Base-by-base conservation (phyloP, 1,140 invertebrate genomes). In the Trigoniulus corallinus region DNA sequence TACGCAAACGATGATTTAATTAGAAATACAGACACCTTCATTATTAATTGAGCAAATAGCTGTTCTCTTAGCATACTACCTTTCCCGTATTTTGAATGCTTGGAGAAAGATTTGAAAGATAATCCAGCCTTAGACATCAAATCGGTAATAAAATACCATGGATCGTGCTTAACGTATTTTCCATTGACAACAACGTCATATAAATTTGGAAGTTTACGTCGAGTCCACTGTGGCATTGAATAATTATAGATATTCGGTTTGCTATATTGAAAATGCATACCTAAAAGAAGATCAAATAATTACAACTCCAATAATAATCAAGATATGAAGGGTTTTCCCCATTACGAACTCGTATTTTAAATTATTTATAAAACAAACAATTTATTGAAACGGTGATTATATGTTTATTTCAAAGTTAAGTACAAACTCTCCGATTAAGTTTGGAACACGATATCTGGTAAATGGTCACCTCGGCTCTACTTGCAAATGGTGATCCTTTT, bases 41-140 rank as follows among this genome's bases (percentile, higher is more conserved):
- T n/a, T n/a, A n/a, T n/a, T n/a, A n/a, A 34, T 7, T 34, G 15
- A 34, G 7, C 15, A 7, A 34, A 34, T 34, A 34, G 29, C 7
- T 7, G 7, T 34, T 34, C 15, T 7, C 7, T 7, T 34, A 15
- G 15, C 29, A 34, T 7, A 27, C 7, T 34, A 63, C 64, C 66
- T 56, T 62, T 75, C n/a, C 75, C 68, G 68, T 80, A 88, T 54
- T 79, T 73, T 1, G 69, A 70, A 51, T 73, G 76, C 66, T 92
- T 91, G 1, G 86, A 85, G 67, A 88, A 91, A 4, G 79, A 79
- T 1, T 71, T 64, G 61, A 89, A 86, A 49, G 72, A 65, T 1
- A 67, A 61, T 43, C 75, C 76, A 1, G 60, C 67, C 10, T 72
- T 57, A 0, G 81, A 78, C 15, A 7, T 7, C 7, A 34, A 7